phyloP scores from a whole-genome alignment of 2,113 vertebrate species.

The Misgurnus mizolepis region DNA sequence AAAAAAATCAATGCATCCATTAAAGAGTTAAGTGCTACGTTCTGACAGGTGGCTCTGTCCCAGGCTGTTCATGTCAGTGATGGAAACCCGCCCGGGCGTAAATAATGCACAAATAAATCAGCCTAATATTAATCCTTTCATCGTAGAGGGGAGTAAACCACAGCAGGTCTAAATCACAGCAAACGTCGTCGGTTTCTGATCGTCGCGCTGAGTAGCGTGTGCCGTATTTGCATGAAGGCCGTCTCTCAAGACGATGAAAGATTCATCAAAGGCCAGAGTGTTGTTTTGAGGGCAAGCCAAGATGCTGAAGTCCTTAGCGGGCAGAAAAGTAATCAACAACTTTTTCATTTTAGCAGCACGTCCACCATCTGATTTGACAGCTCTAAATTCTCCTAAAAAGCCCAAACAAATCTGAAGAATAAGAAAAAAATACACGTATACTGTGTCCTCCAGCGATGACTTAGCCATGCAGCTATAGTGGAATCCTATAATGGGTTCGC shows the following conservation, averaged over 20 bases:
- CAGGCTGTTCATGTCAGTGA: slow-evolving; percentile 37
- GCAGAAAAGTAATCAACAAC: slow-evolving; percentile 34
- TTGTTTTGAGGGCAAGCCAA: slow-evolving; percentile 46
- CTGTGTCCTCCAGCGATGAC: background rate
- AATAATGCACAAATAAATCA: slow-evolving; percentile 33
- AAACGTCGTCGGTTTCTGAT: background rate
- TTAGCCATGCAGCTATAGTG: too few species aligned
- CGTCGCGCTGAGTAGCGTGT: too few species aligned
- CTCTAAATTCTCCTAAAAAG: background rate
- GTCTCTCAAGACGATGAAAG: slow-evolving; percentile 49
- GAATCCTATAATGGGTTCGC: slow-evolving; percentile 8
- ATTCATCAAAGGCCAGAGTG: slow-evolving; percentile 54
- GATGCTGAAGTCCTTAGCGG: slow-evolving; percentile 11
- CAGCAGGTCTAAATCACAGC: slow-evolving; percentile 12
- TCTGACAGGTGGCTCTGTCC: slow-evolving; percentile 47
- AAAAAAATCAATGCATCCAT: slow-evolving; percentile 43
- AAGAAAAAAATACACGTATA: background rate
- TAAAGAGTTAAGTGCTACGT: slow-evolving; percentile 44
- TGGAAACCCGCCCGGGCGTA: slow-evolving; percentile 21
- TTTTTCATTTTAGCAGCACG: slow-evolving; percentile 11
- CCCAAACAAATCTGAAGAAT: background rate
- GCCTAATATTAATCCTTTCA: slow-evolving; percentile 22
- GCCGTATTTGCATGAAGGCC: slow-evolving; percentile 11
- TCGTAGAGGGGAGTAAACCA: background rate
- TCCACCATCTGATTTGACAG: background rate